Base-by-base conservation (phyloP, 2,797 vertebrate species). In the Artibeus lituratus region DNA sequence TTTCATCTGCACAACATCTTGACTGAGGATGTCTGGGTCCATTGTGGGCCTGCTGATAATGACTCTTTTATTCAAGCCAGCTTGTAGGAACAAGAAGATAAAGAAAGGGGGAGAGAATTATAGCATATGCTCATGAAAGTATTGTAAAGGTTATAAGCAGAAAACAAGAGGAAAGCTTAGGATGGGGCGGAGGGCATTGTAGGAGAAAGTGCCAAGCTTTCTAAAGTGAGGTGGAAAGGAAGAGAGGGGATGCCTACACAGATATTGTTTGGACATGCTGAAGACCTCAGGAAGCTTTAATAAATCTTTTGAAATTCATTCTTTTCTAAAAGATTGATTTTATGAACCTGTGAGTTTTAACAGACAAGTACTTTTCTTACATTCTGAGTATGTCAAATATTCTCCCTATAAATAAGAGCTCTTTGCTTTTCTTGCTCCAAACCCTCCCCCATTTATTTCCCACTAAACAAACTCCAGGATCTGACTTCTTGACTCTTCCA, bases 61-160 rank as follows among this genome's bases (percentile, higher is more conserved):
- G 99, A 99, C 98, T 99, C 99, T 98, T 99, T 99, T 99, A 99
- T 99, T 99, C 99, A 99, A 98, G 98, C 98, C 97, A 98, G 99
- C 99, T 99, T 99, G 99, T 99, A 99, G 98, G 99, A 99, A 99
- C 99, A 99, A 99, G 99, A 98, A 99, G 99, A 99, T 99, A 99
- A 99, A 99, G 99, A 98, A 99, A 98, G 98, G 98, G 97, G 94
- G 98, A 98, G 98, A 99, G 99, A 99, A 99, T 99, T 99, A 99
- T 99, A 99, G 98, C 98, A 98, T 95, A 98, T 98, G 98, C 98
- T 98, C 98, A 98, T 98, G 98, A 98, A 99, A 98, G 99, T 98
- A 98, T 98, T 98, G 98, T 97, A 97, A 98, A 99, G 98, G 99
- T 98, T 99, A 98, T 98, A 99, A 99, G 99, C 98, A 98, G 98